phyloP scores from a whole-genome alignment of 2,888 invertebrate species.

The Ophion ellenae region DNA sequence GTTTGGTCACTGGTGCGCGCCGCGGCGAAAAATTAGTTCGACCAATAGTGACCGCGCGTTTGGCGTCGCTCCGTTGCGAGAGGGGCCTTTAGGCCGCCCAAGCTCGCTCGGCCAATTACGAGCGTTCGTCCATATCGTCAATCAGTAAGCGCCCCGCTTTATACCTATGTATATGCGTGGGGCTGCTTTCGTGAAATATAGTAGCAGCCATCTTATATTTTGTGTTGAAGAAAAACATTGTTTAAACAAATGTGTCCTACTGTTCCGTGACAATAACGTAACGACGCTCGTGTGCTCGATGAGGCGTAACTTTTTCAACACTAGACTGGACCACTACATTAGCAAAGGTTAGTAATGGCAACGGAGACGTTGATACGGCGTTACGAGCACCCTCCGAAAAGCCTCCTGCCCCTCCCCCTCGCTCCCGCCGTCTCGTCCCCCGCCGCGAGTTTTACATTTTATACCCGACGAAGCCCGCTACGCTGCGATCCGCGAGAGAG shows the following conservation, averaged over 20 bases:
- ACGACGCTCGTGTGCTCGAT: slow-evolving; percentile 80
- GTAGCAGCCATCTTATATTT: slow-evolving; percentile 84
- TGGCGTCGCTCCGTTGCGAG: slow-evolving; percentile 49
- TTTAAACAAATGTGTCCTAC: slow-evolving; percentile 82
- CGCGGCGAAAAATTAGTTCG: slow-evolving; percentile 16
- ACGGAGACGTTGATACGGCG: slow-evolving; percentile 11
- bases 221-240: slow-evolving; percentile 84
- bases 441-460: slow-evolving; percentile 14
- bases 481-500: slow-evolving; percentile 49
- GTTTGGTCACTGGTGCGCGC: slow-evolving; percentile 3
- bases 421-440: neutral
- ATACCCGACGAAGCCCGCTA: neutral
- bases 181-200: slow-evolving; percentile 76
- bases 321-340: slow-evolving; percentile 82
- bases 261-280: slow-evolving; percentile 80
- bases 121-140: slow-evolving; percentile 65
- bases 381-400: slow-evolving; percentile 1
- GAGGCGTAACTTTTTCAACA: slow-evolving; percentile 82
- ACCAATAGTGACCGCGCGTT: slow-evolving; percentile 58
- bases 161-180: slow-evolving; percentile 70
- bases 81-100: slow-evolving; percentile 25
- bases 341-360: slow-evolving; percentile 82
- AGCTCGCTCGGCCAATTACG: slow-evolving; percentile 64
- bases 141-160: slow-evolving; percentile 65
- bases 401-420: neutral